Evolutionary conservation across 2,113 vertebrate species (phyloP).

Genomic region (Catharus minimus): DNA sequence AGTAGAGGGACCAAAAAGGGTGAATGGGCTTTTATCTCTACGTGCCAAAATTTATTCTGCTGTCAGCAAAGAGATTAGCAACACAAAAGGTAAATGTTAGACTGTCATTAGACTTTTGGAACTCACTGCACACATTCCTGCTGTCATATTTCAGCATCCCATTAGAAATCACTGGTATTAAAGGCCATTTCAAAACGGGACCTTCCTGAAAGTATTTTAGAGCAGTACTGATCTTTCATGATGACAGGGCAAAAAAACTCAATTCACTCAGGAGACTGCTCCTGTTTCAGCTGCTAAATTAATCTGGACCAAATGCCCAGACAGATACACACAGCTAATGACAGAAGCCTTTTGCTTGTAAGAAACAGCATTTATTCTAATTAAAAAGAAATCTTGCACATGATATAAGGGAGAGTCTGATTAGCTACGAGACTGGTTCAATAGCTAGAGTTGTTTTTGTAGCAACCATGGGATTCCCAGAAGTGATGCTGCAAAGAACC

Average conservation of each 20-base stretch:
- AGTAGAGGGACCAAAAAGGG: background rate
- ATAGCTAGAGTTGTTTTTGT: constrained; percentile 15
- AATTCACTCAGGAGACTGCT: background rate
- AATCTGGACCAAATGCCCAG: constrained; percentile 62
- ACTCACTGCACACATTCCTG: background rate
- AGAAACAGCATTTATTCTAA: constrained; percentile 43
- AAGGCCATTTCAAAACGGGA: constrained; percentile 34
- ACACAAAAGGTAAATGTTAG: constrained; percentile 46
- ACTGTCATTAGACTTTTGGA: constrained; percentile 26
- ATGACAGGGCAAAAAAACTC: constrained; percentile 19
- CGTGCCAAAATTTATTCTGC: constrained; percentile 14
- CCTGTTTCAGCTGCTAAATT: constrained; percentile 55
- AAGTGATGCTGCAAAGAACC: background rate
- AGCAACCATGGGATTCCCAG: constrained; percentile 14
- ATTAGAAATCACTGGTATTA: constrained; percentile 57
- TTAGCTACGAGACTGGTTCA: constrained; percentile 29
- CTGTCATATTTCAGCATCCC: constrained; percentile 45
- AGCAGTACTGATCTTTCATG: constrained; percentile 30
- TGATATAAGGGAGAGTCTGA: constrained; percentile 15
- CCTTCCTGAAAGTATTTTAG: constrained; percentile 25
- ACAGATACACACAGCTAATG: constrained; percentile 39
- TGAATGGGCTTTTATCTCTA: constrained; percentile 27
- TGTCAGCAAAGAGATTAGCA: constrained; percentile 31
- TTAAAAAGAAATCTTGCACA: constrained; percentile 51
- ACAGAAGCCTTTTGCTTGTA: constrained; percentile 37